Evolutionary conservation across 2,113 vertebrate species (phyloP).

Genomic region (Gyps fulvus): DNA sequence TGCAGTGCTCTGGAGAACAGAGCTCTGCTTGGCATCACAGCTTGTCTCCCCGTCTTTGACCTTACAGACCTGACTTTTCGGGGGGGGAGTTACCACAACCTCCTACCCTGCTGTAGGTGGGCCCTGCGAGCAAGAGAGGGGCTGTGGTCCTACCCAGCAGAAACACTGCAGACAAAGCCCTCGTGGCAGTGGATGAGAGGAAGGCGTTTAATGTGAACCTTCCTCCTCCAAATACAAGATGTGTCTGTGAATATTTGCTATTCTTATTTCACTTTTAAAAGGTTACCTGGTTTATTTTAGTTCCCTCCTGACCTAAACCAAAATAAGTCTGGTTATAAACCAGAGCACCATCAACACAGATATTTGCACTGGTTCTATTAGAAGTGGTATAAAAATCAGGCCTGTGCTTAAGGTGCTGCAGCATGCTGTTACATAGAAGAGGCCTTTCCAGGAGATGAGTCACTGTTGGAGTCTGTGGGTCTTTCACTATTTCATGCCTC

Average conservation of each 20-base stretch:
- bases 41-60: fast-evolving
- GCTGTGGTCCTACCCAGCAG: neutral
- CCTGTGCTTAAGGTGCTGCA: neutral
- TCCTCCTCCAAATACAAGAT: neutral
- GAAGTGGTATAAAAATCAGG: neutral
- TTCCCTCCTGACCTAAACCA: neutral
- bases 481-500: neutral
- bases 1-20: neutral
- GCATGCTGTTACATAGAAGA: neutral
- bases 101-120: neutral
- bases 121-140: neutral
- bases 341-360: neutral
- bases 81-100: neutral
- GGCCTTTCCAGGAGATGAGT: neutral
- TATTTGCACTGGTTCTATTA: neutral
- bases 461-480: neutral
- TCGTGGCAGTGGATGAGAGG: neutral
- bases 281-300: neutral
- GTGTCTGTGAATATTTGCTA: neutral
- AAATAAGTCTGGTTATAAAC: neutral
- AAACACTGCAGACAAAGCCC: neutral
- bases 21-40: neutral
- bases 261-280: neutral
- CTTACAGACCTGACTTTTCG: neutral
- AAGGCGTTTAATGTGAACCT: neutral